These are phyloP conservation scores for Diorhabda sublineata DNA, from an alignment of 1,140 invertebrate genomes.

Conservation along the genomic window DNA sequence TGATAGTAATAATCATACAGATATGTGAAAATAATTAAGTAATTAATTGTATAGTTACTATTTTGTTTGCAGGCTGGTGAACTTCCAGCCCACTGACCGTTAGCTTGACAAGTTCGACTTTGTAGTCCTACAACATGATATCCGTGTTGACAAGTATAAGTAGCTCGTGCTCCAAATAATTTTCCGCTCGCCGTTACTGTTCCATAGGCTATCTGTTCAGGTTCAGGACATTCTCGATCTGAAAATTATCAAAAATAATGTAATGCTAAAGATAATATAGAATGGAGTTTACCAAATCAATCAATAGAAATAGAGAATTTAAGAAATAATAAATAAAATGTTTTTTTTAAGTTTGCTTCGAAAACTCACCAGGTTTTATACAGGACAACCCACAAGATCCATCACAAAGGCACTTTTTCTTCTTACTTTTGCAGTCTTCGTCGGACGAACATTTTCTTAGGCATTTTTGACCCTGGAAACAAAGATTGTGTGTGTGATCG, in stretches of 20 bases:
- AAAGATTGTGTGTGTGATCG: background rate
- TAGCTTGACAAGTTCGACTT: conserved; percentile 83
- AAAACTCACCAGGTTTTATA: conserved; percentile 74
- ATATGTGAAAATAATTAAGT: background rate
- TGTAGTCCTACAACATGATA: conserved; percentile 81
- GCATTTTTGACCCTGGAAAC: conserved; percentile 72
- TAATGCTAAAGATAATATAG: no score
- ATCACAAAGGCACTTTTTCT: conserved; percentile 95
- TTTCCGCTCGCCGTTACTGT: conserved; percentile 66
- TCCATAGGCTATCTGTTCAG: conserved; percentile 68
- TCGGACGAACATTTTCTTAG: conserved; percentile 89
- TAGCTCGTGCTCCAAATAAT: conserved; percentile 73
- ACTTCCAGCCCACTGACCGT: conserved; percentile 86
- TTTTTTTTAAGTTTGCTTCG: no score
- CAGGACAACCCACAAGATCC: conserved; percentile 95
- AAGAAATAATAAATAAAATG: no score
- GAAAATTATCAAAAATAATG: conserved; percentile 19
- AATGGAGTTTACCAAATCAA: no score
- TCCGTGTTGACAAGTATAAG: conserved; percentile 82
- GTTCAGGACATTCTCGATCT: conserved; percentile 81
- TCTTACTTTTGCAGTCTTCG: conserved; percentile 93
- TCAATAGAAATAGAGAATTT: no score
- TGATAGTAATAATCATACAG: background rate
- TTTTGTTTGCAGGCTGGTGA: conserved; percentile 86
- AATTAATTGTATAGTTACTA: conserved; percentile 51